phyloP scores from a whole-genome alignment of 2,113 vertebrate genomes.

The Scophthalmus maximus region DNA sequence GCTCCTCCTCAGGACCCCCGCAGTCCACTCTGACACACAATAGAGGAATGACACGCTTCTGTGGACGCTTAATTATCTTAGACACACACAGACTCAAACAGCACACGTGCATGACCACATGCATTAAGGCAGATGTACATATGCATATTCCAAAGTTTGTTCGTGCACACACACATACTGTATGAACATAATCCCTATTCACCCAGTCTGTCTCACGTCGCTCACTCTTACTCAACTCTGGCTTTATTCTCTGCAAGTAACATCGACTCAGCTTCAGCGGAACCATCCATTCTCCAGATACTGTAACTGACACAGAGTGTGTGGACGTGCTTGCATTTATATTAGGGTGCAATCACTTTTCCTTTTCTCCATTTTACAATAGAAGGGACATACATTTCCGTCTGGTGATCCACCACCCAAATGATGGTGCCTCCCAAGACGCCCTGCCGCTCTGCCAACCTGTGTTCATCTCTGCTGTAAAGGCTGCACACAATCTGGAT shows the following conservation, averaged over 20 bases:
- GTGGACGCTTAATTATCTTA: constrained; percentile 79
- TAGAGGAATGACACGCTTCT: constrained; percentile 78
- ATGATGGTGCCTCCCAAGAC: constrained; percentile 4
- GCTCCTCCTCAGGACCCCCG: constrained; percentile 70
- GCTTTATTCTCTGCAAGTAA: constrained; percentile 45
- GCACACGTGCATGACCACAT: constrained; percentile 43
- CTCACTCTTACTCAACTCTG: constrained; percentile 37
- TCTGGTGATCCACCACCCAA: constrained; percentile 54
- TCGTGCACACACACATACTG: constrained; percentile 19
- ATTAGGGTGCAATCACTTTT: background rate
- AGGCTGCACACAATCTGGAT: constrained; percentile 35
- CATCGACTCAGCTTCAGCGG: constrained; percentile 32
- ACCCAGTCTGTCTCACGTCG: constrained; percentile 20
- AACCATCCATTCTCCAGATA: constrained; percentile 43
- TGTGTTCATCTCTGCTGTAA: constrained; percentile 1
- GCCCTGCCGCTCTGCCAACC: constrained; percentile 30
- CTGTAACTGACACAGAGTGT: constrained; percentile 35
- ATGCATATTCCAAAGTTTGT: constrained; percentile 3
- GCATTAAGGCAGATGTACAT: constrained; percentile 44
- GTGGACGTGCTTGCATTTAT: background rate
- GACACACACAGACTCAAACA: constrained; percentile 64
- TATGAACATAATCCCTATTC: constrained; percentile 5
- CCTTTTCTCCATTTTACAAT: background rate
- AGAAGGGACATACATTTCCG: background rate
- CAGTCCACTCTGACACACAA: constrained; percentile 70